Base-by-base conservation (phyloP, 2,888 invertebrate genomes). In the Chrysolina oricalcia region DNA sequence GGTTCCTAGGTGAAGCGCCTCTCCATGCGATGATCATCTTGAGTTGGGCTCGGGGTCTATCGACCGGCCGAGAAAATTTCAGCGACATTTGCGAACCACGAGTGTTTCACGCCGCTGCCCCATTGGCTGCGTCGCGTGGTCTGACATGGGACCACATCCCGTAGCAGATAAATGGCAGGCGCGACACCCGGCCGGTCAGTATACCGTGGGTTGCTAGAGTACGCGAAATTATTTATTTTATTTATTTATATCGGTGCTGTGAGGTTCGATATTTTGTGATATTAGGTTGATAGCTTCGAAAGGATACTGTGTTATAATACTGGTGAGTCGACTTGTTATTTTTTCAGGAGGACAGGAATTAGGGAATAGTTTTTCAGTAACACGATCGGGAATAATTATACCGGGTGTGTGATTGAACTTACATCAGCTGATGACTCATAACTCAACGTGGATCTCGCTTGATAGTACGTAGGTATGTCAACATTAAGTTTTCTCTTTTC, bases 121-220 rank as follows among this genome's bases (percentile, higher is more conserved):
- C 86, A 93, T 94, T 94, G 93, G 93, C 88, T 89, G 90, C 87
- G 87, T 86, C 91, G 92, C 93, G 92, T 93, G 93, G 93, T 93
- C 93, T 92, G 93, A 93, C 92, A 92, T 93, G 92, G 92, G 92
- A 92, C 93, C 92, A 93, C 92, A 91, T 92, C 91, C 85, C 83
- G 85, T 81, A 81, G 80, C 85, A 84, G 85, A 87, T 88, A 88
- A 87, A 88, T 87, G 84, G 78, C 83, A 85, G 83, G 84, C 83
- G 83, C 83, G 77, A 71, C 75, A 73, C 68, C 72, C 72, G 75
- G 78, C 78, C 80, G 78, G 78, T 76, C 81, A 82, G 80, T 83
- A 72, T 72, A 70, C 66, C 35, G 68, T 46, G 67, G 59, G 65
- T 74, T 48, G 43, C 13, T n/a, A 10, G 27, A 19, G n/a, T 19